These are phyloP conservation scores for Pimephales promelas DNA, from an alignment of 2,113 vertebrate species.

Conservation along the genomic window DNA sequence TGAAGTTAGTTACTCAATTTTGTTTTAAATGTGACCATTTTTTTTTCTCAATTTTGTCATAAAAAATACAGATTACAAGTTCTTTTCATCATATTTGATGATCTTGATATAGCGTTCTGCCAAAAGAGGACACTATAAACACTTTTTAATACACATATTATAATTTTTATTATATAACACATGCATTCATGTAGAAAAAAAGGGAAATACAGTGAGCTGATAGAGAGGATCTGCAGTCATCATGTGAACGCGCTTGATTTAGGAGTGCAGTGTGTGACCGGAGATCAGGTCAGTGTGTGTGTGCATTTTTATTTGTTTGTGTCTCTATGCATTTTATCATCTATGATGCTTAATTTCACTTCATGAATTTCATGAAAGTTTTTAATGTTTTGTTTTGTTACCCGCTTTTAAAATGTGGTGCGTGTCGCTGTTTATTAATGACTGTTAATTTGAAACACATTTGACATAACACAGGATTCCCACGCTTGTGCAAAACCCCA, in stretches of 20 bases:
- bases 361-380: not conserved
- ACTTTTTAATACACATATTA: not conserved
- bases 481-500: too few relatives aligned
- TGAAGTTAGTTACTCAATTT: not conserved
- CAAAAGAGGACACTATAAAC: conserved; percentile 3
- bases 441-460: too few relatives aligned
- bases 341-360: not conserved
- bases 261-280: not conserved
- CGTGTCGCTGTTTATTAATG: too few relatives aligned
- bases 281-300: conserved; percentile 22
- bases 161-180: not conserved
- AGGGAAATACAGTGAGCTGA: conserved; percentile 44
- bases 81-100: not conserved
- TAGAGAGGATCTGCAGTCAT: not conserved
- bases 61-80: not conserved
- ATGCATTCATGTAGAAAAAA: conserved; percentile 33
- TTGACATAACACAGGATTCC: too few relatives aligned
- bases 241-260: not conserved
- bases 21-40: not conserved
- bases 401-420: too few relatives aligned
- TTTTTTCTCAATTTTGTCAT: not conserved
- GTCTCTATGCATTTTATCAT: not conserved
- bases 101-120: not conserved
- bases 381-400: too few relatives aligned
- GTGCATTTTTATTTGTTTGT: not conserved